phyloP scores from a whole-genome alignment of 2,888 invertebrate genomes.

The Cryptophagus acutangulus region DNA sequence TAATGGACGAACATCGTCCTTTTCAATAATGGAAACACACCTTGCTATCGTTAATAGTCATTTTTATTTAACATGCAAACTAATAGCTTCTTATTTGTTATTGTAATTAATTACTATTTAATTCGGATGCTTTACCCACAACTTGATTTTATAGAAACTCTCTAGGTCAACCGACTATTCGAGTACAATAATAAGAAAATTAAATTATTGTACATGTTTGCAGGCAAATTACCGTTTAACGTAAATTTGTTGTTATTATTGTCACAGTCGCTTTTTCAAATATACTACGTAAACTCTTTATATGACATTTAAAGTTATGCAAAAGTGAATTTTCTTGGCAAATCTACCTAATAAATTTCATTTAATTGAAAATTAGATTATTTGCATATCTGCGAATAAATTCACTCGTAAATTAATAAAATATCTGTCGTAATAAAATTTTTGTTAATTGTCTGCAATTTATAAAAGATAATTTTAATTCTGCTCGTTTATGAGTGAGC shows the following conservation, averaged over 20 bases:
- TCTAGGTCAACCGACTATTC: too few species aligned
- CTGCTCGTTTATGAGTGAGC: not conserved
- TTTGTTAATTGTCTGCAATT: not conserved
- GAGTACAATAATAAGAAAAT: too few species aligned
- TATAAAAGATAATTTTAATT: not conserved
- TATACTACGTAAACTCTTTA: too few species aligned
- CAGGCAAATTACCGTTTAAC: too few species aligned
- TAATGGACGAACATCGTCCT: slow-evolving; percentile 20
- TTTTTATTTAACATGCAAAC: not conserved
- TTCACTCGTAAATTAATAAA: not conserved
- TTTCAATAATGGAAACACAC: slow-evolving; percentile 23
- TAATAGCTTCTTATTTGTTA: not conserved
- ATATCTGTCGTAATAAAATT: not conserved
- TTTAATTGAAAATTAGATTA: slow-evolving; percentile 1
- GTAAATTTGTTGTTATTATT: too few species aligned
- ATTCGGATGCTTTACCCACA: too few species aligned
- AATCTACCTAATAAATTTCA: not conserved
- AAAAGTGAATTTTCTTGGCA: too few species aligned
- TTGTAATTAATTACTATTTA: slow-evolving; percentile 1
- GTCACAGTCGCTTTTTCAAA: too few species aligned
- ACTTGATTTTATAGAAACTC: too few species aligned
- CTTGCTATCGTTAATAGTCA: not conserved
- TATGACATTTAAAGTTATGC: too few species aligned
- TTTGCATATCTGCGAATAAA: too few species aligned
- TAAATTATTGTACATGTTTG: too few species aligned